Evolutionary conservation across 2,113 vertebrate species (phyloP), one percentile per base, ranked within the genome.

Genomic region (Rana temporaria): DNA sequence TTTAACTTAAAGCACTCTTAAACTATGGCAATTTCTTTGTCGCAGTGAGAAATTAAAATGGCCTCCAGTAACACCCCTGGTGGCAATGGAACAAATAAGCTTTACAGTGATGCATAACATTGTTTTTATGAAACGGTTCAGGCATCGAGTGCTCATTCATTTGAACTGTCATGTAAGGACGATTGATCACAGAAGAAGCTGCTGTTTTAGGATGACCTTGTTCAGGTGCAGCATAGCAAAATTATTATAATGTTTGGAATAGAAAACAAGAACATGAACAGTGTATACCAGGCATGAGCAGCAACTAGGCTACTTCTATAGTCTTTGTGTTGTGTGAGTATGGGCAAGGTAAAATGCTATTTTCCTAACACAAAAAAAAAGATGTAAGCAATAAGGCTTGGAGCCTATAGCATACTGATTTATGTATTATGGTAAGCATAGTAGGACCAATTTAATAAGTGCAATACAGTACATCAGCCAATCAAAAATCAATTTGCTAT

Each of bases 41-140:
- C 34, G 48, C 56, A 34, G 7, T 79, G 52, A 68, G 64, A 68
- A 68, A 79, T 79, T 69, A 68, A 79, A 79, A 60, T 79, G 77
- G 77, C 77, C 77, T 79, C 53, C 77, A 79, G 77, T 69, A 59
- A 57, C 30, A 57, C 64, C 32, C 69, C 24, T 6, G 6, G 30
- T 80, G 55, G 67, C 78, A 70, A 38, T 62, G 32, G 20, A 80
- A 80, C 22, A 62, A 80, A 80, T 80, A 11, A 32, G 57, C 55
- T 59, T 60, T 17, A 6, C 19, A 4, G 5, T 70, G 66, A 70
- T 70, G 66, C 55, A 80, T 80, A 70, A 69, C 66, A 38, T 80
- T 80, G 66, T 62, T 80, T 70, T 80, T 80, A 48, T 80, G 20
- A 62, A 80, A 80, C 52, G 34, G 24, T 59, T 71, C 67, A 42